Evolutionary conservation across 2,113 vertebrate genomes (phyloP).

Genomic region (Ammospiza caudacuta): DNA sequence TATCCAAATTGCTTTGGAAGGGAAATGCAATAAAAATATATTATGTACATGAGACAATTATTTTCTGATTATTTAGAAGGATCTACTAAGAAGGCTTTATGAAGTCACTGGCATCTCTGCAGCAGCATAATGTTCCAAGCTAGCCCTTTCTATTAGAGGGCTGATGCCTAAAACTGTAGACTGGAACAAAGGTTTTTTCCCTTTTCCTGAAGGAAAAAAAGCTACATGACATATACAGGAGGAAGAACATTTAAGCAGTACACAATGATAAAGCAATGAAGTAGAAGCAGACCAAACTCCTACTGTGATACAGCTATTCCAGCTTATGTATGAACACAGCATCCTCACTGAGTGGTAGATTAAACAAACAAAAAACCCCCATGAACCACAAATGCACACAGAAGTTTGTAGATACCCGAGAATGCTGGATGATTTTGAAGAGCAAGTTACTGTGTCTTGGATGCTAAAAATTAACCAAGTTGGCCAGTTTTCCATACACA

Average conservation of each 20-base stretch:
- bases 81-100: not conserved
- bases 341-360: not conserved
- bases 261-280: not conserved
- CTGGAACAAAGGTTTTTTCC: not conserved
- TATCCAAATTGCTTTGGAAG: not conserved
- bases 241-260: not conserved
- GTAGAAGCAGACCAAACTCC: not conserved
- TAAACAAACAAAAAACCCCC: not conserved
- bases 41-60: not conserved
- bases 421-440: not conserved
- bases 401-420: not conserved
- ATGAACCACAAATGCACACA: rapidly evolving
- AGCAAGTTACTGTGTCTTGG: not conserved
- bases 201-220: not conserved
- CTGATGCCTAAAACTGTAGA: not conserved
- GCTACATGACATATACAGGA: not conserved
- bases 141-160: not conserved
- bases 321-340: not conserved
- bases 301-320: not conserved
- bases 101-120: not conserved
- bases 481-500: not conserved
- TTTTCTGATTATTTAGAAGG: not conserved
- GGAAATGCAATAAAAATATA: not conserved
- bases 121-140: not conserved
- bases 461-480: not conserved